phyloP scores from a whole-genome alignment of 2,113 vertebrate species.

The Nerophis ophidion region DNA sequence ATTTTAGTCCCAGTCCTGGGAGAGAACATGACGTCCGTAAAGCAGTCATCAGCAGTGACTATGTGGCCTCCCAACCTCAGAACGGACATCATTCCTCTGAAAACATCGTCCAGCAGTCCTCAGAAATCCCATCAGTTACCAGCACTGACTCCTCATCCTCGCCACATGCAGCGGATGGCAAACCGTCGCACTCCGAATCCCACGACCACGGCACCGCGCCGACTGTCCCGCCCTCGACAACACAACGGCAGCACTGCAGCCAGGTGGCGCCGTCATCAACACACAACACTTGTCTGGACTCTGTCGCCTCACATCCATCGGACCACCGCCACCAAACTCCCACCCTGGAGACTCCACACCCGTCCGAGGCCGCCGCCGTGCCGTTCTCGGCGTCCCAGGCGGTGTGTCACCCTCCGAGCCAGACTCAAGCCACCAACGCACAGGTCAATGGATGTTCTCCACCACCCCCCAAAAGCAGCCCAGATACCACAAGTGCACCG shows the following conservation, averaged over 20 bases:
- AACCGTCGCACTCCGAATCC: conserved; percentile 29
- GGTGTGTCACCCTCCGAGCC: conserved; percentile 28
- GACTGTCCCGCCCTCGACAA: conserved; percentile 2
- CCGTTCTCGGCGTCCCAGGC: conserved; percentile 18
- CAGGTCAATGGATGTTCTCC: conserved; percentile 40
- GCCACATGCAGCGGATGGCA: conserved; percentile 18
- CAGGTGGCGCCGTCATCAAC: conserved; percentile 8
- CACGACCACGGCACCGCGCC: conserved; percentile 30
- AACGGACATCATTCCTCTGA: conserved; percentile 22
- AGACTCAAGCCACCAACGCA: conserved; percentile 7
- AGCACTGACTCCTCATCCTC: conserved; percentile 15
- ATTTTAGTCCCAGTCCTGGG: conserved; percentile 56
- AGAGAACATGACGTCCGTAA: conserved; percentile 59
- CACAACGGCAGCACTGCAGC: conserved; percentile 33
- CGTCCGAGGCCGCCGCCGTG: conserved; percentile 31
- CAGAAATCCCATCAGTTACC: conserved; percentile 20
- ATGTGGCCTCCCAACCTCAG: conserved; percentile 35
- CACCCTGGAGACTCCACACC: conserved; percentile 3
- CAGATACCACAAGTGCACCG: conserved; percentile 20
- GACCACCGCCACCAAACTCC: conserved; percentile 15
- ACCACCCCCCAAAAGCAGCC: conserved; percentile 24
- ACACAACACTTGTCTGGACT: conserved; percentile 15
- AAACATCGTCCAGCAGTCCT: conserved; percentile 14
- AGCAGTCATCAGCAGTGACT: conserved; percentile 58
- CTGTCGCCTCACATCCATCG: conserved; percentile 5